Evolutionary conservation across 2,113 vertebrate genomes (phyloP).

Genomic region (Ameiurus melas): DNA sequence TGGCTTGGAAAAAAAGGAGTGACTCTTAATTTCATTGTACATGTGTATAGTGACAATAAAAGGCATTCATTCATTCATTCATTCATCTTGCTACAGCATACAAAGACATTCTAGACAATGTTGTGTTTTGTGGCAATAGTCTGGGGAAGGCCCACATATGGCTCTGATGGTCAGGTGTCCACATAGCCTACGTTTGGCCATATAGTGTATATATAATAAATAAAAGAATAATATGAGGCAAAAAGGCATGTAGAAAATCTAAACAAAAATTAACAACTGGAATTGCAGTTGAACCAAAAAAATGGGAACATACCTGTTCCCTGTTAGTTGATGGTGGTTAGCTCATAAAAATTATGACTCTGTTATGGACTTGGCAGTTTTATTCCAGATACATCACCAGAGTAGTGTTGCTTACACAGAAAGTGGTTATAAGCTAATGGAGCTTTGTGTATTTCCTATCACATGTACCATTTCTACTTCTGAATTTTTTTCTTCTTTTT

Average conservation of each 20-base stretch:
- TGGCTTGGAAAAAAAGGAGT: too few relatives aligned
- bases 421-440: neutral
- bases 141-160: neutral
- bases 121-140: neutral
- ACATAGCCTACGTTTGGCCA: neutral
- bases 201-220: neutral
- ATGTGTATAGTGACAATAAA: too few relatives aligned
- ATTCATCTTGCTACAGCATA: neutral
- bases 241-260: neutral
- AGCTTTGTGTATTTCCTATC: neutral
- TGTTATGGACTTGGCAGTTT: neutral
- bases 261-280: neutral
- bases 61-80: too few relatives aligned
- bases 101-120: neutral
- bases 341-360: neutral
- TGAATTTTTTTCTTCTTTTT: too few relatives aligned
- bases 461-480: too few relatives aligned
- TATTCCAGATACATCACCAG: neutral
- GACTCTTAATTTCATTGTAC: too few relatives aligned
- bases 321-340: neutral
- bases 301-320: neutral
- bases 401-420: neutral
- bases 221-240: too few relatives aligned
- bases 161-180: neutral
- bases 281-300: neutral